phyloP scores from a whole-genome alignment of 2,113 vertebrate genomes.

The Seriola quinqueradiata region DNA sequence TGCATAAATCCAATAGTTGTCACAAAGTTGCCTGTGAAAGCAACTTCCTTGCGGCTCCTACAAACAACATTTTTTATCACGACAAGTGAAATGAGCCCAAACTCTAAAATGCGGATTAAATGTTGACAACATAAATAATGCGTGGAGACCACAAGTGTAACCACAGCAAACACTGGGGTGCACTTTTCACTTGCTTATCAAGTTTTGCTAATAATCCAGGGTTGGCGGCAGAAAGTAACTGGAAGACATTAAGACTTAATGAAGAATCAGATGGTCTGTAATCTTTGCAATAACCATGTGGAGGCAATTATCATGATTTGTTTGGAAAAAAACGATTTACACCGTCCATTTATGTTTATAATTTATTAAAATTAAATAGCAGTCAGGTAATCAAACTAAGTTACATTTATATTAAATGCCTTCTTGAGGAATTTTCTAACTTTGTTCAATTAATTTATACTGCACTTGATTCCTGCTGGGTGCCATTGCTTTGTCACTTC shows the following conservation, averaged over 20 bases:
- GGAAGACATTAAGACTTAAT: not conserved
- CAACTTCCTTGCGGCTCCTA: not conserved
- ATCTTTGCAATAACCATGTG: not conserved
- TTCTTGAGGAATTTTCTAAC: too few species aligned
- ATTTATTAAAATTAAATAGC: too few species aligned
- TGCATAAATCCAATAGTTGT: slow-evolving; percentile 40
- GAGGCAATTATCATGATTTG: too few species aligned
- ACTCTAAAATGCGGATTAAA: slow-evolving; percentile 33
- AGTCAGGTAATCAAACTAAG: too few species aligned
- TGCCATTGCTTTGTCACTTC: not conserved
- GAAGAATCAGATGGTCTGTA: not conserved
- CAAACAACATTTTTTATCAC: slow-evolving; percentile 11
- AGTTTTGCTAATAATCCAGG: not conserved
- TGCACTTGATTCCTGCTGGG: too few species aligned
- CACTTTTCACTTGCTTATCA: not conserved
- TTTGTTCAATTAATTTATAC: too few species aligned
- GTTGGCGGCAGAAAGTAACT: not conserved
- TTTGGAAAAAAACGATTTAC: too few species aligned
- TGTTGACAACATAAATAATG: not conserved
- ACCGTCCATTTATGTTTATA: too few species aligned
- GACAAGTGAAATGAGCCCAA: slow-evolving; percentile 8
- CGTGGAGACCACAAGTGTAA: not conserved
- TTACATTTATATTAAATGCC: too few species aligned
- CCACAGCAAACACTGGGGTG: not conserved
- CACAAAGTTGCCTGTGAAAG: not conserved